Conservation (phyloP, 2,113 vertebrate species). For the Psittacara wagleri region DNA sequence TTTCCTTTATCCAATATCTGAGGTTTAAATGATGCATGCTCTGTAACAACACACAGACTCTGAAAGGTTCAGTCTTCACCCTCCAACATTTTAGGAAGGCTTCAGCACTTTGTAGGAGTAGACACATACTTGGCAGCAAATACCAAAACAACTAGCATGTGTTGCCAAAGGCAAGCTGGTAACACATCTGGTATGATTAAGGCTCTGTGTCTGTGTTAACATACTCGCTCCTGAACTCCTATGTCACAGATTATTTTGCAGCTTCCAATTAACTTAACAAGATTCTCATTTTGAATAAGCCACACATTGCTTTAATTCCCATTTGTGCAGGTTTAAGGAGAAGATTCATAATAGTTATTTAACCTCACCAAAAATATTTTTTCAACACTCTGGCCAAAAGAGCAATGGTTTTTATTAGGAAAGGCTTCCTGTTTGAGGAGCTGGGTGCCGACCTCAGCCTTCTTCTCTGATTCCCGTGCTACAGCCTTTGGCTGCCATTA, state of each 20-base stretch:
- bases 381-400: neutral
- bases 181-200: neutral
- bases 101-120: neutral
- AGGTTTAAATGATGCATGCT: neutral
- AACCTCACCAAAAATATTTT: neutral
- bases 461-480: neutral
- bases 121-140: constrained; percentile 41
- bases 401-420: neutral
- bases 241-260: neutral
- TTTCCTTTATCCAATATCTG: neutral
- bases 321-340: neutral
- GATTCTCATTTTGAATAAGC: neutral
- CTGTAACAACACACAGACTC: neutral
- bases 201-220: neutral
- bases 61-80: constrained; percentile 6
- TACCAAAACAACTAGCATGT: neutral
- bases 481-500: neutral
- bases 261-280: neutral
- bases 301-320: neutral
- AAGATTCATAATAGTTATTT: neutral
- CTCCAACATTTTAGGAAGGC: neutral
- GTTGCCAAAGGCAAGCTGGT: neutral
- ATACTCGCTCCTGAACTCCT: neutral
- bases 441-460: neutral
- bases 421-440: neutral